Evolutionary conservation across 2,113 vertebrate species (phyloP).

Genomic region (Dinomys branickii): DNA sequence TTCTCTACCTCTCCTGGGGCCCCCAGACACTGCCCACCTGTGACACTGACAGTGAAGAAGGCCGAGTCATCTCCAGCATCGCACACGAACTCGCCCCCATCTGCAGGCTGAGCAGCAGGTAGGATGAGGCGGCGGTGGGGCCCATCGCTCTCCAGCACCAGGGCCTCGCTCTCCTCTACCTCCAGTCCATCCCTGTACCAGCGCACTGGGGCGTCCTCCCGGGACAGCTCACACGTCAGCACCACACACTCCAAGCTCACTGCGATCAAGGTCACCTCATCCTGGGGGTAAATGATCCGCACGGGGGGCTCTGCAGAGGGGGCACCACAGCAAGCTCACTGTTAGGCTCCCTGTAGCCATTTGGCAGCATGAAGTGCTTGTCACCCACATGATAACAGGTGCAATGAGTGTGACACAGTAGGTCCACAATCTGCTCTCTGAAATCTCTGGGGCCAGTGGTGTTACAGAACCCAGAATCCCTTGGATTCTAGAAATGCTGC

Average conservation of each 20-base stretch:
- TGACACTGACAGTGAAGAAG: slow-evolving; percentile 93
- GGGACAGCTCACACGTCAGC: slow-evolving; percentile 93
- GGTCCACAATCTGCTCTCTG: neutral
- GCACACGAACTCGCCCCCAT: slow-evolving; percentile 95
- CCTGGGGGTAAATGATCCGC: slow-evolving; percentile 90
- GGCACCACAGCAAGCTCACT: accelerated
- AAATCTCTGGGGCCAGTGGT: neutral
- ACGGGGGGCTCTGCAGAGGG: slow-evolving; percentile 90
- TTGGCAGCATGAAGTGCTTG: neutral
- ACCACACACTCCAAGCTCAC: slow-evolving; percentile 90
- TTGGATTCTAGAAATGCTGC: neutral
- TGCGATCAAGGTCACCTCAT: slow-evolving; percentile 88
- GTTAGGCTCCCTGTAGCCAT: neutral
- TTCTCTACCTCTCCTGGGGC: neutral
- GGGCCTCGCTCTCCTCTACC: slow-evolving; percentile 88
- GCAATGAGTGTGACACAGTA: neutral
- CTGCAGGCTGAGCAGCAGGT: slow-evolving; percentile 88
- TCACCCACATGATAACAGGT: neutral
- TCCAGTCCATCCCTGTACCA: slow-evolving; percentile 96
- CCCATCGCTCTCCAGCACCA: slow-evolving; percentile 92
- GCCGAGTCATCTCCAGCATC: slow-evolving; percentile 93
- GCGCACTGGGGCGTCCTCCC: slow-evolving; percentile 84
- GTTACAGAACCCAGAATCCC: neutral
- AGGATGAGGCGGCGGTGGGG: slow-evolving; percentile 89
- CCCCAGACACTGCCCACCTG: slow-evolving; percentile 86